A percentile compares a stretch with the other conserved stretches of the same genome.
Conservation (phyloP, 2,888 invertebrate species). For the Drosophila prolongata region DNA sequence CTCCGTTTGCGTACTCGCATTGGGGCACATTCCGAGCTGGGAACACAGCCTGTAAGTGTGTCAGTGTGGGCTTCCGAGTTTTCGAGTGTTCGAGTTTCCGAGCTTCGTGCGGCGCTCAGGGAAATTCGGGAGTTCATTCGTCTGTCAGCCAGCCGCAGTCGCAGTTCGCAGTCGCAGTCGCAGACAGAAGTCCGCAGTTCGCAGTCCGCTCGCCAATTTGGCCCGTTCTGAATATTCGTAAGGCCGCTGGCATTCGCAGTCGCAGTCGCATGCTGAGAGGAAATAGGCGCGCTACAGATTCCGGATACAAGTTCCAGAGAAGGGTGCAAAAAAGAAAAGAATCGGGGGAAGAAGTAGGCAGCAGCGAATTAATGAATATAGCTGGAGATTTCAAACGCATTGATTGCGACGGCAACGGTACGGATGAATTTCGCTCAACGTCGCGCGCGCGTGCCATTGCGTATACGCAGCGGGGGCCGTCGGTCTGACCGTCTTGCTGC, state of each 20-base stretch:
- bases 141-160: constrained; percentile 63
- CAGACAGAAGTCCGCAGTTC: constrained; percentile 10
- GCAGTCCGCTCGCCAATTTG: constrained; percentile 17
- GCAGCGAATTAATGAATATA: constrained; percentile 54
- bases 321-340: constrained; percentile 16
- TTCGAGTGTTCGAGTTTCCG: constrained; percentile 39
- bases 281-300: constrained; percentile 42
- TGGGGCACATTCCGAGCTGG: constrained; percentile 62
- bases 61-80: constrained; percentile 13
- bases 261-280: constrained; percentile 45
- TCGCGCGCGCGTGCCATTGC: constrained; percentile 72
- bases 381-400: constrained; percentile 53
- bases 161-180: constrained; percentile 12
- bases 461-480: constrained; percentile 68
- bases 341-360: constrained; percentile 2
- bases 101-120: constrained; percentile 74
- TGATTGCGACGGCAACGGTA: constrained; percentile 59
- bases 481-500: constrained; percentile 22
- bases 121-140: constrained; percentile 76
- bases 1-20: constrained; percentile 16
- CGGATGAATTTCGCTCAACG: constrained; percentile 29
- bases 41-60: constrained; percentile 29
- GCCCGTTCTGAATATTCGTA: constrained; percentile 11
- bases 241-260: constrained; percentile 36
- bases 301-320: constrained; percentile 1